phyloP scores from a whole-genome alignment of 1,140 invertebrate genomes.

The Caerostris darwini region DNA sequence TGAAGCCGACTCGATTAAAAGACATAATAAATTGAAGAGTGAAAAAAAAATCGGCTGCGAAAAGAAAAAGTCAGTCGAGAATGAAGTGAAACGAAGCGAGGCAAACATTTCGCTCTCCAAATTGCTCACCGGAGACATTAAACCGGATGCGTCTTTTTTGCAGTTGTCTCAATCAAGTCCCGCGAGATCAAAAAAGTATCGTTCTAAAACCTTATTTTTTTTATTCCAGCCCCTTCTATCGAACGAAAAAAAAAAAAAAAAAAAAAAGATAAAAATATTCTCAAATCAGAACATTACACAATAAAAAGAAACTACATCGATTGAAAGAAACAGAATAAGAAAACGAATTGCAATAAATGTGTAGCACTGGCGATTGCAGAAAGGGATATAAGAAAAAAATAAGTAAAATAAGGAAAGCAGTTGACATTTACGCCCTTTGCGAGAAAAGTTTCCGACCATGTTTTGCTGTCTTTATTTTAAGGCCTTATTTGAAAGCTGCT shows the following conservation, averaged over 20 bases:
- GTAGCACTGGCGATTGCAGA: not conserved
- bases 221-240: not conserved
- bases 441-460: conserved; percentile 31
- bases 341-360: conserved; percentile 24
- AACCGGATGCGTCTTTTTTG: too few species aligned
- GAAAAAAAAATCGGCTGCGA: not conserved
- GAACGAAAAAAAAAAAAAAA: too few species aligned
- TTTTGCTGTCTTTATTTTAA: conserved; percentile 4
- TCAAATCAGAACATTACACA: conserved; percentile 5
- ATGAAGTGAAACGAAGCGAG: conserved; percentile 21
- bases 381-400: not conserved
- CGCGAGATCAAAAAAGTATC: too few species aligned
- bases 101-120: too few species aligned
- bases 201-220: not conserved
- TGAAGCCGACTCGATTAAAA: not conserved
- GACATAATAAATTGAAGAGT: not conserved
- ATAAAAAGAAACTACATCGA: not conserved
- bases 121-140: too few species aligned
- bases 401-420: not conserved
- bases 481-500: conserved; percentile 19
- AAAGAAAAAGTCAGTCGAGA: not conserved
- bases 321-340: too few species aligned
- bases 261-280: not conserved
- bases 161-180: too few species aligned
- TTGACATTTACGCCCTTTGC: conserved; percentile 42